Evolutionary conservation across 2,113 vertebrate genomes (phyloP), one percentile per base, ranked within the genome.

Genomic region (Chrysemys picta): DNA sequence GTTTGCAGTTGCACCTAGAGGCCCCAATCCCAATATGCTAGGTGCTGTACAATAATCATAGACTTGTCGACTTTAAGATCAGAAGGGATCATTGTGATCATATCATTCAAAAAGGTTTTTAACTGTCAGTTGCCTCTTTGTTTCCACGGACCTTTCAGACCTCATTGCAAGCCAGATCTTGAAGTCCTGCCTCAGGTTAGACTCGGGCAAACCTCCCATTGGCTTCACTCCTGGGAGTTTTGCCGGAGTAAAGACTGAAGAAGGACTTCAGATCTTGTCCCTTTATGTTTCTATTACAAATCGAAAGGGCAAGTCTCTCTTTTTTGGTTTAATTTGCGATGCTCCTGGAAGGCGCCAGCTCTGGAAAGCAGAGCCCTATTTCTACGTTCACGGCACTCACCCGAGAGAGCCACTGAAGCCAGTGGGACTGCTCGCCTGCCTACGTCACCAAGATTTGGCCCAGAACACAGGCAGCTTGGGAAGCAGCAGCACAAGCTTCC

Each of bases 401-500:
- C 35, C 50, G 56, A 78, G 90, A 54, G 80, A 76, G 85, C 0
- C 17, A 50, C 59, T 89, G 82, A 94, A 95, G n/a, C 80, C 82
- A 94, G 62, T 9, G 52, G n/a, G 82, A 76, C 35, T 76, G 52
- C 54, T 86, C 87, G 31, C 65, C n/a, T 75, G 84, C 95, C 52
- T 80, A 49, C 52, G 50, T 84, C 75, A 85, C 89, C 89, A 76
- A 53, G 95, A 90, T 17, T 52, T n/a, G 47, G 31, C 80, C 56
- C 29, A 56, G 85, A 89, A 90, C 92, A 80, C 3, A 52, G 45
- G 79, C 80, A 89, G 49, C 13, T 12, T 72, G 80, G 80, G 53
- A 92, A 85, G 62, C 80, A 91, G 56, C 90, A 52, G 65, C 6
- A 56, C 93, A 94, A 96, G 91, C 59, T 89, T 59, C 90, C 95